Base-by-base conservation (phyloP, 53 echinoderm and acorn worm genomes). In the Hippasteria phrygiana region DNA sequence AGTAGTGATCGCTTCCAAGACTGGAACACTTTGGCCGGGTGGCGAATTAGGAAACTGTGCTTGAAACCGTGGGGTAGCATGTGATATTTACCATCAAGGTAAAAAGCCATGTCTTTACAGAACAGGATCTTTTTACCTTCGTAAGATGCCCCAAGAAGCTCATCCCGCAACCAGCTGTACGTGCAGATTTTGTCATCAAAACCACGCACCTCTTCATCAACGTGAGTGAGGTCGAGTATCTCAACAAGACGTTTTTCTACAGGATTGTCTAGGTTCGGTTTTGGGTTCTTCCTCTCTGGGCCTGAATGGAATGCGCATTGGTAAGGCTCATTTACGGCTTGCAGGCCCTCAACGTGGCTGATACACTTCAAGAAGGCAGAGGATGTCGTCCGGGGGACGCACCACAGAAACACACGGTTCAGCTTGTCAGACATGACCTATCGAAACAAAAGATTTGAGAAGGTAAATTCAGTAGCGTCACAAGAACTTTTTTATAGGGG, bases 31-130 rank as follows among this genome's bases (percentile, higher is more conserved):
- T 88, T 88, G 33, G 77, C 77, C 18, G 88, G 88, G 35, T 88
- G 67, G 34, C 78, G 88, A 50, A 88, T 88, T 29, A 88, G 36
- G 78, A 88, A 88, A 14, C 77, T 88, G 62, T 88, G 47, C 40
- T 62, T 77, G 62, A 77, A 88, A 18, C 70, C 88, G 1, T 37
- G 33, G 5, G 88, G 88, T 2, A 88, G 62, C 77, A 63, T 76
- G 28, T 78, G 4, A 35, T 48, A 88, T n/a, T 63, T 88, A 13
- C 35, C 34, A 28, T 50, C 22, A 0, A 78, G 24, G 18, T 53
- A 66, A 16, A 9, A 20, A 10, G 53, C 67, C 65, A 64, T 65
- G 62, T 78, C 88, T 53, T 89, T 88, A 40, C 73, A 73, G 0
- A 88, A 48, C 13, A 88, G 0, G 22, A 88, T 0, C 11, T 65